These are phyloP conservation scores for Myrmecophaga tridactyla DNA, from an alignment of 2,113 vertebrate genomes.

Conservation along the genomic window DNA sequence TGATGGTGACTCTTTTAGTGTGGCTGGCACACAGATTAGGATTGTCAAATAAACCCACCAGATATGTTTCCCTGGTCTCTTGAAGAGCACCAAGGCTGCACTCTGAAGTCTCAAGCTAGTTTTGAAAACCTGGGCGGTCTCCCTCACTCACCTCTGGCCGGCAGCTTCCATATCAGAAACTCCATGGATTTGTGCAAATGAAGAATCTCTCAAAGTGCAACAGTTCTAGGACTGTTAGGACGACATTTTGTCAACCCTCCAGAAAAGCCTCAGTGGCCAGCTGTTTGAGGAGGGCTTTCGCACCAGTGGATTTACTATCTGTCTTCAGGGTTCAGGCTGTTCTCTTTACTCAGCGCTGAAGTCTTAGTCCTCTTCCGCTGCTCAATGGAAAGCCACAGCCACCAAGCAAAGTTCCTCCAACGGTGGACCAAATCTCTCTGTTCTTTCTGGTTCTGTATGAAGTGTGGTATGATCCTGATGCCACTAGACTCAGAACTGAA, in stretches of 20 bases:
- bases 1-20: conserved; percentile 91
- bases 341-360: conserved; percentile 21
- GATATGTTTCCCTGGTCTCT: conserved; percentile 87
- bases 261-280: conserved; percentile 80
- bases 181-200: conserved; percentile 90
- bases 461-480: not conserved
- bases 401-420: too few relatives aligned
- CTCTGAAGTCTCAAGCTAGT: conserved; percentile 82
- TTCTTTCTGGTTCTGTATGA: not conserved
- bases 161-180: conserved; percentile 88
- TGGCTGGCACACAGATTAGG: conserved; percentile 90
- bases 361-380: too few relatives aligned
- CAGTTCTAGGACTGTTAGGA: conserved; percentile 84
- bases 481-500: not conserved
- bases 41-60: conserved; percentile 89
- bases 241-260: conserved; percentile 80
- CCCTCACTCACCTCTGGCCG: conserved; percentile 87
- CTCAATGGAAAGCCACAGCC: too few relatives aligned
- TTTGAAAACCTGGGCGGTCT: conserved; percentile 89
- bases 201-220: conserved; percentile 88
- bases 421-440: too few relatives aligned
- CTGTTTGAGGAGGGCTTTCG: conserved; percentile 80
- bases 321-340: conserved; percentile 80
- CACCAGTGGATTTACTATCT: conserved; percentile 78
- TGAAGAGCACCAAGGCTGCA: conserved; percentile 87